Evolutionary conservation across 2,797 vertebrate species (phyloP).

Genomic region (Chrosomus eos): DNA sequence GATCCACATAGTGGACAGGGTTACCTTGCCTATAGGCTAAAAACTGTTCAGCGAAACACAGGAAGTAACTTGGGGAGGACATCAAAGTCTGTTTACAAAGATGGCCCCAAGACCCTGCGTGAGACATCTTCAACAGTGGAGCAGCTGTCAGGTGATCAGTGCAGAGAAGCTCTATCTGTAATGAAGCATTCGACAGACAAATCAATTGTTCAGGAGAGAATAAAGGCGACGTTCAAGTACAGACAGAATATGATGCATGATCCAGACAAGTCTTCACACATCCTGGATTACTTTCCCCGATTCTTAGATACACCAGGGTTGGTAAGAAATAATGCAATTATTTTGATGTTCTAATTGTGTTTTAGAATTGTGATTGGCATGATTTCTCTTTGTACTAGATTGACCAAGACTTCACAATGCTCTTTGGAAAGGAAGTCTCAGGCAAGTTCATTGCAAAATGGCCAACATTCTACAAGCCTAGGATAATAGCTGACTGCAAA

Average conservation of each 20-base stretch:
- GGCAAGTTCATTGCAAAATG: constrained; percentile 52
- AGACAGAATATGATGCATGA: constrained; percentile 35
- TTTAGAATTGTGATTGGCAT: constrained; percentile 14
- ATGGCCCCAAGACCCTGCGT: constrained; percentile 32
- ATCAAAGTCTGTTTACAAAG: constrained; percentile 26
- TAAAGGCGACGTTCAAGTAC: constrained; percentile 55
- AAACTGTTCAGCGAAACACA: constrained; percentile 24
- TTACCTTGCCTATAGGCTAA: constrained; percentile 23
- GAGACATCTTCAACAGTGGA: too few relatives aligned
- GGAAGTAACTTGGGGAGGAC: not conserved
- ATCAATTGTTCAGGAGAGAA: constrained; percentile 45
- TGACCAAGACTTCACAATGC: constrained; percentile 52
- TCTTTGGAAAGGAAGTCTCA: constrained; percentile 52
- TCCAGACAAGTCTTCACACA: constrained; percentile 52
- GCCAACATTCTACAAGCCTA: constrained; percentile 50
- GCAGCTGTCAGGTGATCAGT: too few relatives aligned
- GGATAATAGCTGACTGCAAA: constrained; percentile 39
- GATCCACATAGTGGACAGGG: constrained; percentile 12
- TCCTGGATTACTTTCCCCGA: constrained; percentile 50
- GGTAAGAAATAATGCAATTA: too few relatives aligned
- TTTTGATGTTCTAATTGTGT: not conserved
- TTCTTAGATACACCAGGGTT: too few relatives aligned
- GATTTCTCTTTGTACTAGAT: constrained; percentile 47
- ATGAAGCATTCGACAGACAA: constrained; percentile 48
- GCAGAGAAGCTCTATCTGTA: constrained; percentile 44